Evolutionary conservation across 1,140 invertebrate genomes (phyloP).

Genomic region (Brachystomella parvula): DNA sequence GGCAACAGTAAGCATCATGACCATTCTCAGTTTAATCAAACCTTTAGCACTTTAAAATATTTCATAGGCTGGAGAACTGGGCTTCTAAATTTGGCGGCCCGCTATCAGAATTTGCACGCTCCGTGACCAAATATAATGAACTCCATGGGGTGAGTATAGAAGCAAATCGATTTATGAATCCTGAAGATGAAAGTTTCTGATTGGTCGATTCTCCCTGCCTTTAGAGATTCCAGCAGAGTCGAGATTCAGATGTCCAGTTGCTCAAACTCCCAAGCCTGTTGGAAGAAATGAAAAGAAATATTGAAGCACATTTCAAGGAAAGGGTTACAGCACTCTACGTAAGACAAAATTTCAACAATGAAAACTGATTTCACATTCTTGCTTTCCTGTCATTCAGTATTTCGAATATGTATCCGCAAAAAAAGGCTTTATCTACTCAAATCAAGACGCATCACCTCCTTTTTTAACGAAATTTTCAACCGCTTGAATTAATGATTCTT

Average conservation of each 20-base stretch:
- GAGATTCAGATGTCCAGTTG: neutral
- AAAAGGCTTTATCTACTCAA: neutral
- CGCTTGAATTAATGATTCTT: no score
- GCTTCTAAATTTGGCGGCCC: conserved; percentile 78
- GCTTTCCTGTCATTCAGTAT: neutral
- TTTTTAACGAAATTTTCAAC: neutral
- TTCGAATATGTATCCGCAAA: neutral
- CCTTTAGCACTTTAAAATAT: conserved; percentile 41
- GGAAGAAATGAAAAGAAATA: neutral
- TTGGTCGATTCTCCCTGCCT: neutral
- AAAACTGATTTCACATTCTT: neutral
- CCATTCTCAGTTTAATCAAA: conserved; percentile 20
- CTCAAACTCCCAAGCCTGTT: conserved; percentile 6
- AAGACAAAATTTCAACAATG: neutral
- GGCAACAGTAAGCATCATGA: conserved; percentile 24
- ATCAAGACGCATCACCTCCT: neutral
- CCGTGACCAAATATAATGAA: conserved; percentile 57
- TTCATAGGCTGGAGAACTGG: conserved; percentile 79
- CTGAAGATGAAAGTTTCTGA: no score
- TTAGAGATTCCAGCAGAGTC: conserved; percentile 17
- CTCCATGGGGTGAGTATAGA: conserved; percentile 8
- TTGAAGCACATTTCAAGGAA: conserved; percentile 1
- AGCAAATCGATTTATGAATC: neutral
- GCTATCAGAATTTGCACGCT: conserved; percentile 74
- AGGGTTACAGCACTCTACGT: neutral